Percentiles rank a stretch among this genome's conserved stretches.
These are phyloP conservation scores for Brachymystax lenok DNA, from an alignment of 2,797 vertebrate genomes.

Conservation along the genomic window DNA sequence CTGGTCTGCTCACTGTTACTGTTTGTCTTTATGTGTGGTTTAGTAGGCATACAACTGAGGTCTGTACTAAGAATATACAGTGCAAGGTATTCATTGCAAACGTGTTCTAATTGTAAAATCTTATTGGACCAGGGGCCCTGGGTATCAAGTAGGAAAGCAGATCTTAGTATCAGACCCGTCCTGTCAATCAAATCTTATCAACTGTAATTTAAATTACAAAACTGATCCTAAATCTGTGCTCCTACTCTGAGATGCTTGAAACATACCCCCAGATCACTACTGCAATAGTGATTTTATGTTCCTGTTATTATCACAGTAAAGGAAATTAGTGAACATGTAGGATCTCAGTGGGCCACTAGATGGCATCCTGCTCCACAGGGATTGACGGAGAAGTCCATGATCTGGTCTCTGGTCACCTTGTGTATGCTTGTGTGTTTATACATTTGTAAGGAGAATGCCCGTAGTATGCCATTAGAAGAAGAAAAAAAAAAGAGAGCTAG, in stretches of 20 bases:
- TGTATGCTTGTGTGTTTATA: not conserved
- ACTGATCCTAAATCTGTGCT: no score
- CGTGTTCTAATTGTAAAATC: no score
- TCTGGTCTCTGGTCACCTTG: not conserved
- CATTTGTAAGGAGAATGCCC: not conserved
- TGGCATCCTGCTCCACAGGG: constrained; percentile 35
- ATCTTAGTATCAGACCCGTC: no score
- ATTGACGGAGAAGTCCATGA: not conserved
- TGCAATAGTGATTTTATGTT: not conserved
- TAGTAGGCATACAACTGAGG: not conserved
- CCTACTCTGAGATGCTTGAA: not conserved
- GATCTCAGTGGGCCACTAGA: constrained; percentile 51
- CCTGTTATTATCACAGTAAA: not conserved
- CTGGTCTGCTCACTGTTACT: constrained; percentile 13
- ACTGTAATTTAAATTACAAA: no score
- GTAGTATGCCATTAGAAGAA: not conserved
- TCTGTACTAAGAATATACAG: not conserved
- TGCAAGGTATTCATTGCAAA: not conserved
- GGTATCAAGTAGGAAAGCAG: no score
- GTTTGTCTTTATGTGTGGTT: not conserved
- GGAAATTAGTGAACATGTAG: not conserved
- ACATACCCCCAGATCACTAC: not conserved
- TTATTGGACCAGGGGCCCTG: no score
- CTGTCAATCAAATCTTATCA: no score
- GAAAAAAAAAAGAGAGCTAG: not conserved